Evolutionary conservation across 2,113 vertebrate genomes (phyloP).

Genomic region (Scalopus aquaticus): DNA sequence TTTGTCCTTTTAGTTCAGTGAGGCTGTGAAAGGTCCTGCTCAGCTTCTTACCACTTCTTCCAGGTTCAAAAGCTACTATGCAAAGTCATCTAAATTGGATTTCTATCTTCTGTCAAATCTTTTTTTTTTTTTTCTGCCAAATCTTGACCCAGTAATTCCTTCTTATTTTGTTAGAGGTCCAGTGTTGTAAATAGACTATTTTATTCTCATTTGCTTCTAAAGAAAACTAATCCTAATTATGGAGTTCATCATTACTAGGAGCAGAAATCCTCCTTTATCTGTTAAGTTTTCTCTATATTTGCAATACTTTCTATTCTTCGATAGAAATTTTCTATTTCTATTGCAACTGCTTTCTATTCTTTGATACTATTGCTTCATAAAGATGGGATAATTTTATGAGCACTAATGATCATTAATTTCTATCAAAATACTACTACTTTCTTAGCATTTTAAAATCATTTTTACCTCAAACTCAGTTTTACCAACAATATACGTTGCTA

Average conservation of each 20-base stretch:
- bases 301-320: background rate
- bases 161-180: background rate
- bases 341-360: background rate
- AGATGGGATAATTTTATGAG: background rate
- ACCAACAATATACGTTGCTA: background rate
- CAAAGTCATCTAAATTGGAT: background rate
- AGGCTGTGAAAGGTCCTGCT: background rate
- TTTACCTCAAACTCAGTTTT: background rate
- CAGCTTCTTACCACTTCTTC: background rate
- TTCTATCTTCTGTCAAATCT: background rate
- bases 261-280: background rate
- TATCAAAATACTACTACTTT: background rate
- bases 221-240: background rate
- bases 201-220: background rate
- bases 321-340: too few relatives aligned
- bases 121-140: too few relatives aligned
- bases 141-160: background rate
- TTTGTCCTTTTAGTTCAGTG: background rate
- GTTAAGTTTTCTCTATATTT: background rate
- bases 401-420: background rate
- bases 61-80: background rate
- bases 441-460: background rate
- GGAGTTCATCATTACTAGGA: background rate
- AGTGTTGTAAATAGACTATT: background rate
- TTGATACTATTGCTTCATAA: background rate